phyloP scores from a whole-genome alignment of 2,113 vertebrate genomes.

The Cochlearius cochlearius region DNA sequence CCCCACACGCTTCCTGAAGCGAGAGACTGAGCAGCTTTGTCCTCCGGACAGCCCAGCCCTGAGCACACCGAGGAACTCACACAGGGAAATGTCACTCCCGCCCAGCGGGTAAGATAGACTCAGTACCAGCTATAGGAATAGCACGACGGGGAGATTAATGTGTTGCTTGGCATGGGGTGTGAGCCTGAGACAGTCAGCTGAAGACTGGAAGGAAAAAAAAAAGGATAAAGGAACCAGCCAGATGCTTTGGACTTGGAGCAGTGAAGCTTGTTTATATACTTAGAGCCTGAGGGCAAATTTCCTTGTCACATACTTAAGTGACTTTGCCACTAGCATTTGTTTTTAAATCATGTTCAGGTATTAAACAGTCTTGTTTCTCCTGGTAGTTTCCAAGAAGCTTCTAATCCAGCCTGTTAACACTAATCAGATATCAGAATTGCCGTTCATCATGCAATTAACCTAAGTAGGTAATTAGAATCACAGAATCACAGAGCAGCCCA shows the following conservation, averaged over 20 bases:
- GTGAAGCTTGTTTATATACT: not conserved
- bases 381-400: not conserved
- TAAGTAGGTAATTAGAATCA: not conserved
- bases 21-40: not conserved
- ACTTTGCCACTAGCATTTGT: not conserved
- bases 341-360: not conserved
- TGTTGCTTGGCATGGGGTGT: rapidly evolving
- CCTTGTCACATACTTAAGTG: not conserved
- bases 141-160: rapidly evolving
- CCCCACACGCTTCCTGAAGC: not conserved
- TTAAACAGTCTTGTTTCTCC: not conserved
- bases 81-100: not conserved
- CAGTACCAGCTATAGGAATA: not conserved
- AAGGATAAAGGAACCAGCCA: not conserved
- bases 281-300: not conserved
- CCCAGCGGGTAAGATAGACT: not conserved
- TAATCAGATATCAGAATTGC: not conserved
- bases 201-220: not conserved
- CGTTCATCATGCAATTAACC: not conserved
- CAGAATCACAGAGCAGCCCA: not conserved
- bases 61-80: not conserved
- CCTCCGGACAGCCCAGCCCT: not conserved
- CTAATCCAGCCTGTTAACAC: not conserved
- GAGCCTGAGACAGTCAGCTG: not conserved
- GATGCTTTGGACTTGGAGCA: not conserved